Percentiles rank a stretch among this genome's conserved stretches.
phyloP scores from a whole-genome alignment of 2,888 invertebrate species.

The Cordilura impudica region DNA sequence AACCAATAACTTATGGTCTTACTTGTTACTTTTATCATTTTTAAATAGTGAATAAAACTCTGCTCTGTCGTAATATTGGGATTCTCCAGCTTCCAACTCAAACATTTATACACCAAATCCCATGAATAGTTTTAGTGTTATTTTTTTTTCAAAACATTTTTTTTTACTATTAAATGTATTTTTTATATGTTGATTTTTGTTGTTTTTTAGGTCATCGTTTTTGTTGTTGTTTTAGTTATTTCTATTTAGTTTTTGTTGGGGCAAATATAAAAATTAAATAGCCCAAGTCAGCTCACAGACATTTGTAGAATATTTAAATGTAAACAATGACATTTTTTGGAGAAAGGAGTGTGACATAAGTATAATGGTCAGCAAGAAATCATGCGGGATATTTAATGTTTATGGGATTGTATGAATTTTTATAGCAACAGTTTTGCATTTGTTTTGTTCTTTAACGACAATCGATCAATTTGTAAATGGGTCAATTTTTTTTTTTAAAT shows the following conservation, averaged over 20 bases:
- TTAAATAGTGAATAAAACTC: background rate
- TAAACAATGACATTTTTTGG: conserved; percentile 43
- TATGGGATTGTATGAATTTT: background rate
- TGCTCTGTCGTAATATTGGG: background rate
- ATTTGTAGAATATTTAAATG: conserved; percentile 3
- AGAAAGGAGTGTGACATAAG: conserved; percentile 21
- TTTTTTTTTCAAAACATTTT: background rate
- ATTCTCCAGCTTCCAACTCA: background rate
- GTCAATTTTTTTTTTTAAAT: no score
- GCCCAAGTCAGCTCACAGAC: conserved; percentile 14
- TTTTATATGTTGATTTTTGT: background rate
- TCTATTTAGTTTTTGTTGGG: no score
- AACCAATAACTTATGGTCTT: background rate
- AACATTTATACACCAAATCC: background rate
- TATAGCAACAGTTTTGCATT: background rate
- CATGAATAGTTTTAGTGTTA: background rate
- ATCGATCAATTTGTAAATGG: background rate
- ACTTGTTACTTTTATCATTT: background rate
- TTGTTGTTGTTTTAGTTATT: no score
- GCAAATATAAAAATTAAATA: background rate
- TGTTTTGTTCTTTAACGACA: background rate
- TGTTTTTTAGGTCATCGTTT: background rate
- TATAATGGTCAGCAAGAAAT: conserved; percentile 3
- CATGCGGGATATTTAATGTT: background rate
- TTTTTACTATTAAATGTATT: no score